Evolutionary conservation across 2,888 invertebrate species (phyloP).

Genomic region (Xanthostigma xanthostigma): DNA sequence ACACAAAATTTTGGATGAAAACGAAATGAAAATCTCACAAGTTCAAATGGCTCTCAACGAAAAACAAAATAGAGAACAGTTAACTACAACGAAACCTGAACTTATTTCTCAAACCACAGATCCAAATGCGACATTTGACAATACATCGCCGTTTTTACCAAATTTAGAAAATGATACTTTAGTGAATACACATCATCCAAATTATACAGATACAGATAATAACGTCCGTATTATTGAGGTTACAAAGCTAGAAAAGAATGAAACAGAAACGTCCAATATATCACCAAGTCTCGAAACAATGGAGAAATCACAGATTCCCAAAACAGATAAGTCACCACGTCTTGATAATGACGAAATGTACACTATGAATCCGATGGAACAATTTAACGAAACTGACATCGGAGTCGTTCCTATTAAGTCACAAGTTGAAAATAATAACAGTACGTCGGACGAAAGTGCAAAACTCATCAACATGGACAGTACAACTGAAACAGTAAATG

Average conservation of each 20-base stretch:
- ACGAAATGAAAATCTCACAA: no score
- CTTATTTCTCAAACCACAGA: constrained; percentile 5
- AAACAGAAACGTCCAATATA: constrained; percentile 5
- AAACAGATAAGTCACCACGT: constrained; percentile 26
- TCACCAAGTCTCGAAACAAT: constrained; percentile 9
- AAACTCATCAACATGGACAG: no score
- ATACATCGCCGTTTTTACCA: constrained; percentile 52
- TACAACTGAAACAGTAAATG: no score
- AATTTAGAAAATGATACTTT: constrained; percentile 46
- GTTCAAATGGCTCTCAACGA: no score
- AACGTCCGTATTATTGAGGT: background rate
- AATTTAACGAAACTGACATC: no score
- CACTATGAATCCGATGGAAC: constrained; percentile 32
- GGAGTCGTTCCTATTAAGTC: no score
- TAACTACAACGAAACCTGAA: background rate
- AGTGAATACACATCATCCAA: constrained; percentile 40
- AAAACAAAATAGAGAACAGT: no score
- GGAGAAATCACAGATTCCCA: constrained; percentile 18
- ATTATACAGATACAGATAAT: background rate
- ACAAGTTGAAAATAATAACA: no score
- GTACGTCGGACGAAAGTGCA: no score
- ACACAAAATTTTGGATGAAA: constrained; percentile 9
- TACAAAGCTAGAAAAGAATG: constrained; percentile 3
- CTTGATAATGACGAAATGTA: constrained; percentile 35
- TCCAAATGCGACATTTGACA: constrained; percentile 24